Percentiles rank a stretch among this genome's conserved stretches.
These are phyloP conservation scores for Sinocyclocheilus maitianheensis DNA, from an alignment of 2,113 vertebrate genomes.

Conservation along the genomic window DNA sequence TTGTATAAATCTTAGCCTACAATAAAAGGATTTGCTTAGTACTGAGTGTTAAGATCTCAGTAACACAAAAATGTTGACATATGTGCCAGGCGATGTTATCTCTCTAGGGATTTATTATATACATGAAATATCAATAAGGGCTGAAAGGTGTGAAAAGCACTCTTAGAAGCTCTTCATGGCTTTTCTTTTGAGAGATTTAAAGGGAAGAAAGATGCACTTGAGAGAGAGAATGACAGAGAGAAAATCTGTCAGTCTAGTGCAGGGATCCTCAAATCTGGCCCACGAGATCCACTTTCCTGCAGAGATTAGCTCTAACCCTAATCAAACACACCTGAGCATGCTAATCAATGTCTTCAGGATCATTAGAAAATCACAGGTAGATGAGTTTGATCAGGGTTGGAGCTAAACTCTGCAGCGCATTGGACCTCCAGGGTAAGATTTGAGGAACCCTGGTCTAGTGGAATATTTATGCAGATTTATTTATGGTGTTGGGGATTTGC, in stretches of 20 bases:
- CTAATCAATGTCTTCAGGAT: too few species aligned
- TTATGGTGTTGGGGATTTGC: constrained; percentile 33
- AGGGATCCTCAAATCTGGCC: too few species aligned
- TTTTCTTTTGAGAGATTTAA: background rate
- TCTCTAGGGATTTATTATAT: background rate
- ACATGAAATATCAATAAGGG: constrained; percentile 41
- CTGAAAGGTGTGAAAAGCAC: constrained; percentile 39
- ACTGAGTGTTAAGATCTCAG: constrained; percentile 5
- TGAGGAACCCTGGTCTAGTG: background rate
- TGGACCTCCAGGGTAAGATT: too few species aligned
- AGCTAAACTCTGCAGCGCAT: too few species aligned
- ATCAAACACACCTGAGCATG: too few species aligned
- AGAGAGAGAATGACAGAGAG: background rate
- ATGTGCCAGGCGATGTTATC: background rate
- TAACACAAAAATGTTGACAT: background rate
- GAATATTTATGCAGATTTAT: constrained; percentile 46
- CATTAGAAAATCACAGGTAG: too few species aligned
- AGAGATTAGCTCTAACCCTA: too few species aligned
- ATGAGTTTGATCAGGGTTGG: too few species aligned
- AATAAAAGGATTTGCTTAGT: background rate
- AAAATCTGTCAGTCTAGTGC: constrained; percentile 16
- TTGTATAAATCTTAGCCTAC: background rate
- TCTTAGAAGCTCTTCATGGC: background rate
- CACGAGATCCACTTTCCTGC: too few species aligned
- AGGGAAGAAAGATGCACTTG: background rate